Evolutionary conservation across 2,888 invertebrate genomes (phyloP).

Genomic region (Carabus problematicus): DNA sequence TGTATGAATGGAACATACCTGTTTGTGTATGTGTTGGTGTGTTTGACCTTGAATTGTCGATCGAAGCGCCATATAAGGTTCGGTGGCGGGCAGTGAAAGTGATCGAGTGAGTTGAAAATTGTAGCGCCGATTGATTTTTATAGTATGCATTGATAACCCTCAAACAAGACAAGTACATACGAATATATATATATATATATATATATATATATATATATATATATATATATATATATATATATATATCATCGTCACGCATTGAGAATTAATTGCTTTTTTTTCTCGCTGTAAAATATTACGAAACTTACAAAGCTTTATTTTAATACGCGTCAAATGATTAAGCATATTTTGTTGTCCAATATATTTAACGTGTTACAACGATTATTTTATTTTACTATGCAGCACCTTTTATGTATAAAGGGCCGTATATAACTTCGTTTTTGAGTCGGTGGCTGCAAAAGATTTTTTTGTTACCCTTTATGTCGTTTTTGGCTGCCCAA

Average conservation of each 20-base stretch:
- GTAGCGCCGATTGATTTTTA: conserved; percentile 2
- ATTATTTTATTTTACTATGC: too few species aligned
- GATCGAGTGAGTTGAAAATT: conserved; percentile 35
- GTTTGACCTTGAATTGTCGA: conserved; percentile 48
- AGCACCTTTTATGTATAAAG: too few species aligned
- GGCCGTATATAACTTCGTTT: too few species aligned
- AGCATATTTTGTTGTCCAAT: too few species aligned
- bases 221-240: conserved; percentile 3
- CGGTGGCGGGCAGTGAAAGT: conserved; percentile 52
- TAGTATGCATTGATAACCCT: neutral
- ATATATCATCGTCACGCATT: conserved; percentile 6
- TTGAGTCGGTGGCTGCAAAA: too few species aligned
- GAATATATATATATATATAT: conserved; percentile 2
- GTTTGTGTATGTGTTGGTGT: too few species aligned
- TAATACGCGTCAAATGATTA: too few species aligned
- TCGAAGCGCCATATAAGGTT: conserved; percentile 52
- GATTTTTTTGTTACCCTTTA: too few species aligned
- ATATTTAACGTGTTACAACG: too few species aligned
- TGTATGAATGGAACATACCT: too few species aligned
- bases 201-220: conserved; percentile 7
- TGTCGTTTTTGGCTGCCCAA: too few species aligned
- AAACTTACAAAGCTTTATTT: too few species aligned
- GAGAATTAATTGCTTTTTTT: conserved; percentile 30
- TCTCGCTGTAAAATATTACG: neutral
- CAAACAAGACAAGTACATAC: neutral